Evolutionary conservation across 2,797 vertebrate species (phyloP), one percentile per base, ranked within the genome.

Genomic region (Dendrocincla fuliginosa): DNA sequence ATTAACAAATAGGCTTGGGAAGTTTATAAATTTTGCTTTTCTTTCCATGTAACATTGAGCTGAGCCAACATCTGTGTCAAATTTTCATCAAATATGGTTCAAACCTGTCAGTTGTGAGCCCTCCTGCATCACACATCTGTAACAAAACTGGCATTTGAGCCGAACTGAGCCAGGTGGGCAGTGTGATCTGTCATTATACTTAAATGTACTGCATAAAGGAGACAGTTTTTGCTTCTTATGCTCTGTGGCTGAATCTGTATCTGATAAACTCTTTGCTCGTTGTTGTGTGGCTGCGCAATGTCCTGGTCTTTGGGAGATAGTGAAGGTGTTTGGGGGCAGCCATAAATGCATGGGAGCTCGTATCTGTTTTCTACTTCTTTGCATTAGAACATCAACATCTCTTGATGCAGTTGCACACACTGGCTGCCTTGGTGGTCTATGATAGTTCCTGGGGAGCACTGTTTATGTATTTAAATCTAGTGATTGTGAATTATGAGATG

Each of bases 381-480:
- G 30, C 16, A 7, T 55, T 42, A 39, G 64, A 50, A 47, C 9
- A 9, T 64, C 24, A 55, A 22, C 30, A 69, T 33, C 46, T 42
- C 86, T 64, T 10, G 49, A 44, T n/a, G 28, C 28, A 49, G 1
- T 60, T 42, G 25, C 2, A 1, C 2, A 1, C 0, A 1, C 11
- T n/a, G 39, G 19, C 33, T 52, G 30, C 47, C 42, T 47, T 41
- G 8, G 35, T 30, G 53, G 15, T 28, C 22, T 27, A 0, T 44
- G 76, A 15, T 60, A 20, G 28, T 28, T 84, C 27, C 74, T 39
- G 55, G 32, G 49, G 49, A 76, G 39, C 41, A 16, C 24, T 23
- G 9, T 35, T 79, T 39, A 28, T 27, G 24, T 44, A 3, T 91
- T 69, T 46, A 59, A 77, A 44, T 61, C 30, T 16, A 30, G 41